These are phyloP conservation scores for Amorpha juglandis DNA, from an alignment of 2,888 invertebrate species.

Conservation along the genomic window DNA sequence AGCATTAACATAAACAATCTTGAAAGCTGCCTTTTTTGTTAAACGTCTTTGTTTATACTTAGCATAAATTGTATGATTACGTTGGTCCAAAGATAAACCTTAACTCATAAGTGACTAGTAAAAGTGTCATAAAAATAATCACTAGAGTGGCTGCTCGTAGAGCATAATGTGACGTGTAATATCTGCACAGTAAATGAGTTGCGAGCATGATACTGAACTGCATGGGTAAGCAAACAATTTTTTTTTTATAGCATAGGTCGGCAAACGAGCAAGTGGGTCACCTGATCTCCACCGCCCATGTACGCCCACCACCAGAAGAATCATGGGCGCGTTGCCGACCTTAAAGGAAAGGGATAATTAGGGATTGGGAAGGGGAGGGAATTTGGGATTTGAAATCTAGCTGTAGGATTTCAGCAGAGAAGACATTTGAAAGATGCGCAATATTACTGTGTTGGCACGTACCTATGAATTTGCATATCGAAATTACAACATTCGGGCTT, in stretches of 20 bases:
- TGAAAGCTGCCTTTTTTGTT: too few relatives aligned
- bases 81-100: not conserved
- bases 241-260: too few relatives aligned
- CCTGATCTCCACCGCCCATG: too few relatives aligned
- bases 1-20: too few relatives aligned
- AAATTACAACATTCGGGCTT: not conserved
- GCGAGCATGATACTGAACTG: not conserved
- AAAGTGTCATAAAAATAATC: constrained; percentile 21
- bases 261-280: too few relatives aligned
- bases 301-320: too few relatives aligned
- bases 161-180: not conserved
- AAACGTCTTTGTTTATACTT: too few relatives aligned
- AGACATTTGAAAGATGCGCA: not conserved
- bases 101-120: constrained; percentile 12
- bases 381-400: too few relatives aligned
- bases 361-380: too few relatives aligned
- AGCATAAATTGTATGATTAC: not conserved
- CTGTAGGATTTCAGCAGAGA: constrained; percentile 1
- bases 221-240: not conserved
- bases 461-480: not conserved
- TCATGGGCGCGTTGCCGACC: too few relatives aligned
- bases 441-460: not conserved
- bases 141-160: constrained; percentile 13
- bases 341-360: too few relatives aligned
- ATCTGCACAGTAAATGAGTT: not conserved